These are phyloP conservation scores for Fragum whitleyi DNA, from an alignment of 2,888 invertebrate genomes.

Conservation along the genomic window DNA sequence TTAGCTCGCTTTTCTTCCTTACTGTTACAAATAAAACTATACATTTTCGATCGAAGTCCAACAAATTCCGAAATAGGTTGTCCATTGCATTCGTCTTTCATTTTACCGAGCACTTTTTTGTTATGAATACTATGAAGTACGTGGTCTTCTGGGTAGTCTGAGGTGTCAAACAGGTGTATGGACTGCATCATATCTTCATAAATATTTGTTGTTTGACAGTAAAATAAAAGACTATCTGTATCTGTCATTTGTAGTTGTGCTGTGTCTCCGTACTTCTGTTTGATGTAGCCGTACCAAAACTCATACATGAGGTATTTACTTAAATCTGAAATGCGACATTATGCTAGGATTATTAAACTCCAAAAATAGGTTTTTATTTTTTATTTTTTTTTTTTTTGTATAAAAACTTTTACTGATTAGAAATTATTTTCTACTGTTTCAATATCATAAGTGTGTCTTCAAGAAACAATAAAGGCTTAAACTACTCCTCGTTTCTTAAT, in stretches of 20 bases:
- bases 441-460: no score
- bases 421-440: no score
- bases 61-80: constrained; percentile 74
- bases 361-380: no score
- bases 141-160: constrained; percentile 76
- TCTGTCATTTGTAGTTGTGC: constrained; percentile 61
- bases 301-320: constrained; percentile 84
- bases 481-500: no score
- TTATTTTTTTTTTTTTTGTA: no score
- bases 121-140: constrained; percentile 69
- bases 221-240: constrained; percentile 55
- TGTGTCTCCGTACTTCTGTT: constrained; percentile 37
- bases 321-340: constrained; percentile 74
- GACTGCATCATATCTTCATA: constrained; percentile 50
- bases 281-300: constrained; percentile 78
- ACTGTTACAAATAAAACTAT: constrained; percentile 38
- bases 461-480: no score
- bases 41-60: constrained; percentile 67
- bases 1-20: constrained; percentile 59
- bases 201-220: constrained; percentile 44
- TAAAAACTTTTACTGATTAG: no score
- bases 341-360: no score
- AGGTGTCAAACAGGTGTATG: constrained; percentile 56
- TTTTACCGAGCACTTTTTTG: constrained; percentile 85
- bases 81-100: constrained; percentile 77